These are phyloP conservation scores for Drosophila tanythrix DNA, from an alignment of 2,888 invertebrate species.

Conservation along the genomic window DNA sequence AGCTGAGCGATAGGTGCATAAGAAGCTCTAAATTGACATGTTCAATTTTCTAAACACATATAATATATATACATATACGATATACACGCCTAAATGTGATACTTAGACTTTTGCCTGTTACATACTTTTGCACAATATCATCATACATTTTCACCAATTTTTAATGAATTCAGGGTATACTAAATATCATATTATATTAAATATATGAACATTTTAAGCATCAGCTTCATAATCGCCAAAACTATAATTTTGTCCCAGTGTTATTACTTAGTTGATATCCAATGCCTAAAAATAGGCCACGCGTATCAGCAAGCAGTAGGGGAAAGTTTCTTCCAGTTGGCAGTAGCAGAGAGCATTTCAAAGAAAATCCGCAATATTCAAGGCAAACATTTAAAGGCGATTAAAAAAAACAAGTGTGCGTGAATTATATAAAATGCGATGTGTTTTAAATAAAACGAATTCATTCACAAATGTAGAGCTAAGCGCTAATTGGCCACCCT, in stretches of 20 bases:
- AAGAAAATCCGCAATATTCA: conserved; percentile 53
- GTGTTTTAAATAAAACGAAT: conserved; percentile 50
- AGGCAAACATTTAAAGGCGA: conserved; percentile 51
- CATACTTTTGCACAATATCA: not conserved
- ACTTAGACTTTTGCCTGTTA: not conserved
- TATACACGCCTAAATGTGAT: no score
- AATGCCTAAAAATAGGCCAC: conserved; percentile 44
- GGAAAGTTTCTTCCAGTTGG: conserved; percentile 62
- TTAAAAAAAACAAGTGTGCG: conserved; percentile 38
- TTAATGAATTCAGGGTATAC: no score
- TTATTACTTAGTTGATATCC: conserved; percentile 9
- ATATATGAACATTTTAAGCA: not conserved
- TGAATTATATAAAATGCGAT: conserved; percentile 25
- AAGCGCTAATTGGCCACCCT: conserved; percentile 64
- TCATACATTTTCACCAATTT: not conserved
- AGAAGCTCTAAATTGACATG: not conserved
- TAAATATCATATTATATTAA: not conserved
- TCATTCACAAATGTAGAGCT: conserved; percentile 66
- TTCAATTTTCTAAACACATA: not conserved
- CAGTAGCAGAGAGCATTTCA: conserved; percentile 45
- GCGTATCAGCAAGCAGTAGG: conserved; percentile 47
- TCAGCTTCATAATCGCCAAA: not conserved
- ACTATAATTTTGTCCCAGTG: conserved; percentile 22
- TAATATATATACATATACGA: no score
- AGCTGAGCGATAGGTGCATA: not conserved